Percentiles rank a stretch among this genome's conserved stretches.
These are phyloP conservation scores for Linnaemya tessellans DNA, from an alignment of 2,888 invertebrate species.

Conservation along the genomic window DNA sequence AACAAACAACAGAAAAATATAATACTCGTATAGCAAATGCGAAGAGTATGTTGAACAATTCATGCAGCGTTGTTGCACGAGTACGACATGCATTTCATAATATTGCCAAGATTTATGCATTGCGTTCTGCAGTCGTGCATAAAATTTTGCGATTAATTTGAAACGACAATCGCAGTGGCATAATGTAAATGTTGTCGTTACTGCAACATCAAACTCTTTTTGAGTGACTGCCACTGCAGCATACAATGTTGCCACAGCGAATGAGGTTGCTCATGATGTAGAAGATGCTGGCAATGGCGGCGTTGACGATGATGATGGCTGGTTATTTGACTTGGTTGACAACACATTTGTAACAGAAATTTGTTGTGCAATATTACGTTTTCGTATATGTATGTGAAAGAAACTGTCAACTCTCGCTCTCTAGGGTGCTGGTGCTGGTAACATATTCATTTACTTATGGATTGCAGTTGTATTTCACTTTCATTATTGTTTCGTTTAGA, in stretches of 20 bases:
- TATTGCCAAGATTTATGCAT: constrained; percentile 72
- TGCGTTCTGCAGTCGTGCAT: constrained; percentile 71
- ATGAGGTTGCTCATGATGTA: neutral
- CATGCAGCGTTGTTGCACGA: constrained; percentile 35
- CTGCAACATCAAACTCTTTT: constrained; percentile 39
- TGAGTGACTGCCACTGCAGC: constrained; percentile 36
- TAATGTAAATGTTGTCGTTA: constrained; percentile 52
- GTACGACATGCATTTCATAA: constrained; percentile 62
- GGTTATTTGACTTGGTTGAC: constrained; percentile 52
- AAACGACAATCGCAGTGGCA: constrained; percentile 67
- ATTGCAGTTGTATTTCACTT: constrained; percentile 48
- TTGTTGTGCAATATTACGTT: constrained; percentile 12
- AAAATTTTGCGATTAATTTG: constrained; percentile 73
- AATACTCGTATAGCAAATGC: neutral
- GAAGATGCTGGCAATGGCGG: neutral
- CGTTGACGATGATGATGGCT: constrained; percentile 9
- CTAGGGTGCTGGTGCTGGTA: neutral
- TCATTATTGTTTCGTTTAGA: constrained; percentile 41
- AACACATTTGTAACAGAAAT: constrained; percentile 45
- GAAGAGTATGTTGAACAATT: constrained; percentile 25
- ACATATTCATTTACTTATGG: constrained; percentile 49
- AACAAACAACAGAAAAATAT: constrained; percentile 7
- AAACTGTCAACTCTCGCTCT: constrained; percentile 39
- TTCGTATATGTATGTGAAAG: constrained; percentile 35
- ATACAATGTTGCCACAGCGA: constrained; percentile 34